phyloP scores from a whole-genome alignment of 1,140 invertebrate species.

The Drosophila eugracilis region DNA sequence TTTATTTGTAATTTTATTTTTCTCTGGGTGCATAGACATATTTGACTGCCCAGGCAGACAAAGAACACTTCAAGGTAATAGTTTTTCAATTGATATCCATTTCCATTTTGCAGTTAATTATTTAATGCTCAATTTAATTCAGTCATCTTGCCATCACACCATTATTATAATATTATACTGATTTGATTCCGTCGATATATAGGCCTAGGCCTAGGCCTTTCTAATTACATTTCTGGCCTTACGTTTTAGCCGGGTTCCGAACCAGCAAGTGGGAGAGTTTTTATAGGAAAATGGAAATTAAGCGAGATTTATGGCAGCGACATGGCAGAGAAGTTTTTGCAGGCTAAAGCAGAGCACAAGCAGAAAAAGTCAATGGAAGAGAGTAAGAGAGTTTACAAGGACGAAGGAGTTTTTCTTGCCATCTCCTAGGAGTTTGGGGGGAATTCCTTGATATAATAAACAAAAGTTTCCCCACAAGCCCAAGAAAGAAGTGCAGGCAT shows the following conservation, averaged over 20 bases:
- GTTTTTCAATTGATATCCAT: no score
- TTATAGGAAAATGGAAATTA: slow-evolving; percentile 57
- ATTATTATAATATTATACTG: no score
- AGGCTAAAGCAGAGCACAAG: slow-evolving; percentile 2
- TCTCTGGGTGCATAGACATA: no score
- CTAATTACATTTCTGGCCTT: not conserved
- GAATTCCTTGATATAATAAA: slow-evolving; percentile 5
- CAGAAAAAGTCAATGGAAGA: slow-evolving; percentile 2
- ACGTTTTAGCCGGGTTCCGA: slow-evolving; percentile 53
- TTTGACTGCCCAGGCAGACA: no score
- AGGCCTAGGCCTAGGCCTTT: no score
- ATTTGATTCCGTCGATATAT: no score
- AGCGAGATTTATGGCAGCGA: slow-evolving; percentile 44
- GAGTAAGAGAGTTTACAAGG: slow-evolving; percentile 1
- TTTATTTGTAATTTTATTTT: no score
- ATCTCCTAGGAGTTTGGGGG: no score
- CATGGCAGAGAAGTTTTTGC: slow-evolving; percentile 8
- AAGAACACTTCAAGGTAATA: no score
- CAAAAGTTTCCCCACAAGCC: slow-evolving; percentile 18
- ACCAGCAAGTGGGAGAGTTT: slow-evolving; percentile 32
- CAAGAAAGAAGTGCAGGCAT: not conserved
- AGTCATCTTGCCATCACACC: not conserved
- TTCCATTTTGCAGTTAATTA: no score
- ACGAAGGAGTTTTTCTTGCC: no score
- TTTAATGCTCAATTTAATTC: not conserved